phyloP scores from a whole-genome alignment of 35 echinoderm and acorn worm species.

The Apostichopus californicus region DNA sequence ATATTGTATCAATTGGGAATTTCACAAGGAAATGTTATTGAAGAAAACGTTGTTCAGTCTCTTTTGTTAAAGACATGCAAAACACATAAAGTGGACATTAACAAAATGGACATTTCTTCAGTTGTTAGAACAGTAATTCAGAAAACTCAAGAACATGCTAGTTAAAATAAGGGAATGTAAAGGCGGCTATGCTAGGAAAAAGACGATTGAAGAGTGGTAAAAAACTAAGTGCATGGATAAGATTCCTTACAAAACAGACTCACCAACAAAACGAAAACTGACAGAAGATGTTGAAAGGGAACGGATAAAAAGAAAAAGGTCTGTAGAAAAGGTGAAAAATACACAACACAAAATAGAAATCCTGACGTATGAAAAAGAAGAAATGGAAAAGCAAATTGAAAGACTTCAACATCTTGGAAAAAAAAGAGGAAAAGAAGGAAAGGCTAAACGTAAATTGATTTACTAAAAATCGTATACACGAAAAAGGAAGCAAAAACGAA shows the following conservation, averaged over 20 bases:
- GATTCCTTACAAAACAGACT: background rate
- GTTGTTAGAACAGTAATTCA: constrained; percentile 10
- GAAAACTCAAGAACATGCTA: background rate
- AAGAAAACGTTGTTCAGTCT: too few species aligned
- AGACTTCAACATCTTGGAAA: background rate
- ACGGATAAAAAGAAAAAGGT: background rate
- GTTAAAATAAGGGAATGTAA: background rate
- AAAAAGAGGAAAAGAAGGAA: background rate
- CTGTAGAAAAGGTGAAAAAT: constrained; percentile 5
- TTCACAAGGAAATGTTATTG: constrained; percentile 10
- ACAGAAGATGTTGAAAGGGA: background rate
- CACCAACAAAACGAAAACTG: constrained; percentile 15
- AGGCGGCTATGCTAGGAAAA: background rate
- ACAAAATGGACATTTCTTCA: background rate
- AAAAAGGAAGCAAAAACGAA: background rate
- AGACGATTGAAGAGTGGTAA: background rate
- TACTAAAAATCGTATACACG: constrained; percentile 2
- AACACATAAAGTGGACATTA: too few species aligned
- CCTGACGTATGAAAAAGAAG: background rate
- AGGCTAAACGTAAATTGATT: constrained; percentile 4
- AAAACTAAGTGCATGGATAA: background rate
- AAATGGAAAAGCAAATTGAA: background rate
- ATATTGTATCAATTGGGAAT: too few species aligned
- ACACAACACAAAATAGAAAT: background rate
- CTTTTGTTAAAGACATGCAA: too few species aligned